phyloP scores from a whole-genome alignment of 2,888 invertebrate genomes.

The Drosophila antonietae region DNA sequence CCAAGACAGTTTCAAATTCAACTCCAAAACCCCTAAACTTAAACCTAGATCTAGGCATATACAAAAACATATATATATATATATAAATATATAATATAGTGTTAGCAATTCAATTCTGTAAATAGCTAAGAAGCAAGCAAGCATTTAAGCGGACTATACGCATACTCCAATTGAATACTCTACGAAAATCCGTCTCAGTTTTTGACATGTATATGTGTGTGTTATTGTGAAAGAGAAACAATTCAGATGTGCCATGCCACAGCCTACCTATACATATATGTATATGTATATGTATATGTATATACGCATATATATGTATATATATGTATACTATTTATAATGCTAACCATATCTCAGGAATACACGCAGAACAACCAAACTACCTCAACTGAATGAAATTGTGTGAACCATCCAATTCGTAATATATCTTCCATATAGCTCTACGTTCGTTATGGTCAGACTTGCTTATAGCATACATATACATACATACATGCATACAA shows the following conservation, averaged over 20 bases:
- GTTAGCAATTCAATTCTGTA: slow-evolving; percentile 44
- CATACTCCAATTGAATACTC: slow-evolving; percentile 34
- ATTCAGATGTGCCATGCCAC: slow-evolving; percentile 80
- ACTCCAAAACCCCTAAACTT: slow-evolving; percentile 53
- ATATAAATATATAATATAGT: slow-evolving; percentile 29
- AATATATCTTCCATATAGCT: slow-evolving; percentile 38
- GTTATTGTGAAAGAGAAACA: slow-evolving; percentile 38
- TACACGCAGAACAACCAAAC: slow-evolving; percentile 65
- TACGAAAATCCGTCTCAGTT: slow-evolving; percentile 57
- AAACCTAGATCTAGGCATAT: slow-evolving; percentile 37
- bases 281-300: slow-evolving; percentile 24
- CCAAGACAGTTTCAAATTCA: slow-evolving; percentile 42
- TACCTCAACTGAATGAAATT: slow-evolving; percentile 67
- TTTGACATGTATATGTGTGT: slow-evolving; percentile 15
- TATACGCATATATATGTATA: slow-evolving; percentile 31
- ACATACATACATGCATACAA: slow-evolving; percentile 13
- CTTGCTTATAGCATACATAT: slow-evolving; percentile 14
- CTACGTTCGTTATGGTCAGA: slow-evolving; percentile 14
- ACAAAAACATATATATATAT: not conserved
- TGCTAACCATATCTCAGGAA: slow-evolving; percentile 37
- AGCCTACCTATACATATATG: slow-evolving; percentile 44
- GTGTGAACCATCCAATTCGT: slow-evolving; percentile 49
- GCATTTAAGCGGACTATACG: slow-evolving; percentile 26
- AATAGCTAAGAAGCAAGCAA: slow-evolving; percentile 35
- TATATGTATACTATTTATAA: slow-evolving; percentile 38